Evolutionary conservation across 2,113 vertebrate species (phyloP), one percentile per base, ranked within the genome.

Genomic region (Garra rufa): DNA sequence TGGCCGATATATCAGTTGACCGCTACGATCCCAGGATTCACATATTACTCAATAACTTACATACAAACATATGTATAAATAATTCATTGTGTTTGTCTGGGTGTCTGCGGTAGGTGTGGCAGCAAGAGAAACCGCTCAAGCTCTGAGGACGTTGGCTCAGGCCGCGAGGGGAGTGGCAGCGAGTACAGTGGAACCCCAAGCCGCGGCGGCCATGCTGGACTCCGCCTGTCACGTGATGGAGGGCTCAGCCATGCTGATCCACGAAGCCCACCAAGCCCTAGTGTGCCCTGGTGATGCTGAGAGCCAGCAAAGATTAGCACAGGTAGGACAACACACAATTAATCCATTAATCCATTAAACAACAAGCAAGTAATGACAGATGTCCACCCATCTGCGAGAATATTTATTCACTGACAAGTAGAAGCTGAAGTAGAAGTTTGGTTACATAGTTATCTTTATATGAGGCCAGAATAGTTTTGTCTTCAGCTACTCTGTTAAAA

Each of bases 181-280:
- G 0, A 98, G 97, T 3, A 98, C 96, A 1, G 95, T 87, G 0
- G 97, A 99, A 90, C 96, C 97, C 0, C 90, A 94, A 55, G 96
- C 97, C 19, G 93, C 96, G 0, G 97, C 95, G 0, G 98, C 97
- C 0, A 99, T 99, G 97, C 78, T 99, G 87, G 98, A 99, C 76
- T 98, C 98, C 0, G 98, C 98, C 24, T 93, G 97, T 76, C 97
- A 96, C 4, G 98, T 99, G 78, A 99, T 99, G 98, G 98, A 99
- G 86, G 98, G 98, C 80, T 99, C 98, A 0, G 96, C 97, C 34
- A 95, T 99, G 95, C 95, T 99, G 78, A 99, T 99, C 86, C 97
- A 98, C 3, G 98, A 99, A 90, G 97, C 98, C 9, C 97, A 99
- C 89, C 95, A 99, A 92, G 98, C 98, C 19, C 92, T 99, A 89